A percentile compares a stretch with the other conserved stretches of the same genome.
These are phyloP conservation scores for Neotoma lepida DNA, from an alignment of 2,113 vertebrate genomes.

Conservation along the genomic window DNA sequence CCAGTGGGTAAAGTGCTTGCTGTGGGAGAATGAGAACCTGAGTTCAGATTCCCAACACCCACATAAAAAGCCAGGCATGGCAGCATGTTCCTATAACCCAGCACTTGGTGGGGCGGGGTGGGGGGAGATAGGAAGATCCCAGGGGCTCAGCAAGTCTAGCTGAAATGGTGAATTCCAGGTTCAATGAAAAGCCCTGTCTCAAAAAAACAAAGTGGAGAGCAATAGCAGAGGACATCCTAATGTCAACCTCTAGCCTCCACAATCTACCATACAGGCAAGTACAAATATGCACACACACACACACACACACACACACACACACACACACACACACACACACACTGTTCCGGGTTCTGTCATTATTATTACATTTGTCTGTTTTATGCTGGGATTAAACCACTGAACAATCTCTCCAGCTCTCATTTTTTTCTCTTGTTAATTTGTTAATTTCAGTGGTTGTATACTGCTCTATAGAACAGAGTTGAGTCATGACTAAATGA, in stretches of 20 bases:
- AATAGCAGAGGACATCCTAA: neutral
- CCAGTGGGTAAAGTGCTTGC: neutral
- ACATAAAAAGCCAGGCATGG: neutral
- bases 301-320: neutral
- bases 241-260: neutral
- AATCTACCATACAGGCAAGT: neutral
- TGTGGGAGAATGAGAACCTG: neutral
- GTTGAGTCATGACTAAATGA: neutral
- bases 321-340: neutral
- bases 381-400: neutral
- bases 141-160: neutral
- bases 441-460: neutral
- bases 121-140: neutral
- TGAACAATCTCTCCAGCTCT: neutral
- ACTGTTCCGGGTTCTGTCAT: neutral
- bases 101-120: neutral
- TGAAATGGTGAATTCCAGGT: neutral
- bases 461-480: neutral
- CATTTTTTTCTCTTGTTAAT: neutral
- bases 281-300: neutral
- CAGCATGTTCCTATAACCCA: neutral
- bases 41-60: neutral
- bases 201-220: neutral
- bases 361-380: neutral
- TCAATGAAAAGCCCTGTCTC: neutral